Evolutionary conservation across 2,113 vertebrate genomes (phyloP).

Genomic region (Mohoua ochrocephala): DNA sequence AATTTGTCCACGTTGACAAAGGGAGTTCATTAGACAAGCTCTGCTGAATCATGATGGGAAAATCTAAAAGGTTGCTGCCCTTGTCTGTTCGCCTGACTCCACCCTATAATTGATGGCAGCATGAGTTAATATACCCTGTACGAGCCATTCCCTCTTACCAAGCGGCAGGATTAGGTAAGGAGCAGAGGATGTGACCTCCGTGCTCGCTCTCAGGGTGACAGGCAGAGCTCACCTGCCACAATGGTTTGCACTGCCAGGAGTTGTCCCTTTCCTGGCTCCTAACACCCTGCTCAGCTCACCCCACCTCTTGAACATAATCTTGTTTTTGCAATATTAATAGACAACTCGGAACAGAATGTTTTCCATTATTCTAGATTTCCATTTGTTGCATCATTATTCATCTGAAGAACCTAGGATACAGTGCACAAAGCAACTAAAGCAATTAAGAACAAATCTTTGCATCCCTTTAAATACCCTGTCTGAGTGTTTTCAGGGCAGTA

Average conservation of each 20-base stretch:
- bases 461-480: background rate
- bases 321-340: background rate
- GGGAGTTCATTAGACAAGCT: background rate
- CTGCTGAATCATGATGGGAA: background rate
- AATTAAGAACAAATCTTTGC: background rate
- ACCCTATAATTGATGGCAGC: background rate
- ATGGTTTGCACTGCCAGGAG: background rate
- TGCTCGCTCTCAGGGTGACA: rapidly evolving
- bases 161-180: background rate
- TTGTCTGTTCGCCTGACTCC: background rate
- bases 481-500: background rate
- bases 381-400: background rate
- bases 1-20: background rate
- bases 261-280: background rate
- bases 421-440: background rate
- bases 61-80: background rate
- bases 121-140: background rate
- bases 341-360: background rate
- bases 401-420: background rate
- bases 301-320: background rate
- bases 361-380: background rate
- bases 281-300: background rate
- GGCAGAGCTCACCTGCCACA: background rate
- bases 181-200: background rate
- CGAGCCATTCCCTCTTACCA: background rate